A percentile compares a stretch with the other conserved stretches of the same genome.
phyloP scores from a whole-genome alignment of 2,113 vertebrate genomes.

The Accipiter virgatus region DNA sequence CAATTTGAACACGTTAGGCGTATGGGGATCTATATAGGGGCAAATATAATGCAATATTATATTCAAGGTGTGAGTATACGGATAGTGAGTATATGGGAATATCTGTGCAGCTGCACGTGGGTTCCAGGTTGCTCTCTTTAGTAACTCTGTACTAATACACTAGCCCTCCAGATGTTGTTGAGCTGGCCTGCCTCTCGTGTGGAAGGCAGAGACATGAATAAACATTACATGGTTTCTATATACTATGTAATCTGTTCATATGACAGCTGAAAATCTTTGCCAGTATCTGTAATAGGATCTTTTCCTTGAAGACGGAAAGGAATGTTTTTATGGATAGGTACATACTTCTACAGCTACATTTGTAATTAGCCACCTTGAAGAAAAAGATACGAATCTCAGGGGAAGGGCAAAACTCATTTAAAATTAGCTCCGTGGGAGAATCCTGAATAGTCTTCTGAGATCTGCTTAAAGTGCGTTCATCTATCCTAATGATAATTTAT shows the following conservation, averaged over 20 bases:
- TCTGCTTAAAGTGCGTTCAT: not conserved
- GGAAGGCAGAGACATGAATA: not conserved
- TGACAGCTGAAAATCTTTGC: not conserved
- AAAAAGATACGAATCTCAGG: not conserved
- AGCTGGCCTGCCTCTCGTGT: not conserved
- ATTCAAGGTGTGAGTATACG: not conserved
- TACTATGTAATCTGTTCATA: not conserved
- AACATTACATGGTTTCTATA: not conserved
- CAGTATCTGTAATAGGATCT: not conserved
- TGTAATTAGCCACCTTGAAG: not conserved
- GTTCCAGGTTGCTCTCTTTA: not conserved
- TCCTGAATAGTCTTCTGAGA: not conserved
- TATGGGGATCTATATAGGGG: not conserved
- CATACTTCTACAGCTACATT: not conserved
- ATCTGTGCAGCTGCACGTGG: not conserved
- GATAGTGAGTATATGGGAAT: not conserved
- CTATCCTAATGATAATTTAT: not conserved
- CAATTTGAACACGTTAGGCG: rapidly evolving
- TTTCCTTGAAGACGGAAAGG: not conserved
- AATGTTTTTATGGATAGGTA: not conserved
- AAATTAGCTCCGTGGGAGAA: not conserved
- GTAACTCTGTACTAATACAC: not conserved
- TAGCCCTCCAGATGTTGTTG: not conserved
- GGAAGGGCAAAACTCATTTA: not conserved
- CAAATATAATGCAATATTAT: not conserved